Evolutionary conservation across 2,797 vertebrate species (phyloP).

Genomic region (Eulemur mongoz): DNA sequence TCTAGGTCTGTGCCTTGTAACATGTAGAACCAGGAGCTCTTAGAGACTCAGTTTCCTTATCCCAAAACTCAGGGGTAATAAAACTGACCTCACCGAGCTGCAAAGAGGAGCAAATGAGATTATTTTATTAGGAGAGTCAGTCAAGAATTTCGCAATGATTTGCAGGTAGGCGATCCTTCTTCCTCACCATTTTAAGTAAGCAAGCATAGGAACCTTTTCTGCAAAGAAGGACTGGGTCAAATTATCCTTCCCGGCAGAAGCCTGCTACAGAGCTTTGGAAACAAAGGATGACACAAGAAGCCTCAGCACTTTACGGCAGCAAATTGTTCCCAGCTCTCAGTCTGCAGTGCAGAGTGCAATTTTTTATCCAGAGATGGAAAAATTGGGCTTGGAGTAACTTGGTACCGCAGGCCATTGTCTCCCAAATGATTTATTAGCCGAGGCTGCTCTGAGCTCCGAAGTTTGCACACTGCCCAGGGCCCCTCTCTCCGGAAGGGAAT

Average conservation of each 20-base stretch:
- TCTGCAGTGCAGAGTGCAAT: neutral
- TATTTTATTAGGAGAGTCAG: neutral
- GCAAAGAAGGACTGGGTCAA: neutral
- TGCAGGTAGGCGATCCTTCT: neutral
- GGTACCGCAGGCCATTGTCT: neutral
- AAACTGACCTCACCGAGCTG: neutral
- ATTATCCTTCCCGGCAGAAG: neutral
- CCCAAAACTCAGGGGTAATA: neutral
- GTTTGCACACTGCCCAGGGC: constrained; percentile 18
- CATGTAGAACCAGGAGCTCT: neutral
- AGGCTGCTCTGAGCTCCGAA: constrained; percentile 34
- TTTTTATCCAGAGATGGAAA: constrained; percentile 59
- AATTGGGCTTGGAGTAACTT: constrained; percentile 32
- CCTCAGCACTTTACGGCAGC: neutral
- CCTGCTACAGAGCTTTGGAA: neutral
- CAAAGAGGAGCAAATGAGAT: neutral
- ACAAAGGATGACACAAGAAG: constrained; percentile 25
- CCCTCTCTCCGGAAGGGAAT: neutral
- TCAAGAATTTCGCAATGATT: neutral
- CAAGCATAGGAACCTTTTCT: neutral
- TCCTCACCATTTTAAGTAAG: neutral
- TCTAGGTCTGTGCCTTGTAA: neutral
- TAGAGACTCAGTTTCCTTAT: neutral
- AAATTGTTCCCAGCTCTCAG: neutral
- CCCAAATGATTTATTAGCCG: constrained; percentile 62